These are phyloP conservation scores for Spea bombifrons DNA, from an alignment of 2,113 vertebrate genomes.

Conservation along the genomic window DNA sequence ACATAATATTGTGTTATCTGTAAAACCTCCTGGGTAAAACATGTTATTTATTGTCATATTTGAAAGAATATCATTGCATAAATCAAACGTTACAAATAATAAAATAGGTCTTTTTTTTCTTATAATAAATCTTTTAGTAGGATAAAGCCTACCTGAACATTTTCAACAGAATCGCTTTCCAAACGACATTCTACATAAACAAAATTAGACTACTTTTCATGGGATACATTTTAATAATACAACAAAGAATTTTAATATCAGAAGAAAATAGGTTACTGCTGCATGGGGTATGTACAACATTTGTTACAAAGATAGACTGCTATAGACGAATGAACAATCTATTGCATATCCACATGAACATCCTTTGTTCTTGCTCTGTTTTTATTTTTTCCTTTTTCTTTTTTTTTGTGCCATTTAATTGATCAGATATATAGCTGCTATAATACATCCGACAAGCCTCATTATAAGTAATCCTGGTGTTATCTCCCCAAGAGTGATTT, in stretches of 20 bases:
- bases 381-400: conserved; percentile 2
- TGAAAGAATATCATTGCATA: not conserved
- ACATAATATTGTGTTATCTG: not conserved
- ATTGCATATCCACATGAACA: not conserved
- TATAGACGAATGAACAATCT: conserved; percentile 14
- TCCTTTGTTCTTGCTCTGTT: conserved; percentile 10
- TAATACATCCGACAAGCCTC: conserved; percentile 12
- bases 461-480: conserved; percentile 32
- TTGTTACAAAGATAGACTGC: conserved; percentile 21
- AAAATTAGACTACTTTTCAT: not conserved
- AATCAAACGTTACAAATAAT: not conserved
- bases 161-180: no score
- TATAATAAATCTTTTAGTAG: no score
- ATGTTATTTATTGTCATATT: not conserved
- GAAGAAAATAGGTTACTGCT: conserved; percentile 33
- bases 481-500: conserved; percentile 13
- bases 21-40: not conserved
- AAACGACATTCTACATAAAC: no score
- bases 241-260: conserved; percentile 13
- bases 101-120: no score
- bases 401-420: conserved; percentile 15
- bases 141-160: no score
- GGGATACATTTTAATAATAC: not conserved
- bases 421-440: conserved; percentile 13
- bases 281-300: conserved; percentile 15